Conservation (phyloP, 2,888 invertebrate genomes). For the Nomada lathburiana region DNA sequence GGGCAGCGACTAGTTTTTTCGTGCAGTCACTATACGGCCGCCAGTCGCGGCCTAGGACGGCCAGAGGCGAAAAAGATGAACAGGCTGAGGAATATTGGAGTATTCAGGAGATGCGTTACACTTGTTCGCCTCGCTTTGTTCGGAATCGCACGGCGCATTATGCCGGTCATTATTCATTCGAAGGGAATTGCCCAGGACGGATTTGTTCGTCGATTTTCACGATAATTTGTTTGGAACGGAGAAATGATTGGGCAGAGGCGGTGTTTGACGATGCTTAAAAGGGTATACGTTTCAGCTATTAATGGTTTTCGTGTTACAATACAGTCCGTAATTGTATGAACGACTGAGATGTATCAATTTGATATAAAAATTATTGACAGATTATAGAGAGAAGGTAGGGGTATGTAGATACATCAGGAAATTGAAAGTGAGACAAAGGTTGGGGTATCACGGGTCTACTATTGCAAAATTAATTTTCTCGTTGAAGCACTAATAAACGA, state of each 20-base stretch:
- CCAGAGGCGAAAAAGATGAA: conserved; percentile 17
- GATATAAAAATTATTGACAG: too few species aligned
- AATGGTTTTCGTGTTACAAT: too few species aligned
- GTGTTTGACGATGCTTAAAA: neutral
- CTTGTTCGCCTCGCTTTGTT: conserved; percentile 71
- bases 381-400: too few species aligned
- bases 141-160: conserved; percentile 63
- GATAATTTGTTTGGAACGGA: neutral
- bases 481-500: conserved; percentile 3
- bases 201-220: conserved; percentile 38
- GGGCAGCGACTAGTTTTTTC: conserved; percentile 59
- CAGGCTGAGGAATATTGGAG: conserved; percentile 48
- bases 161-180: conserved; percentile 68
- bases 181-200: conserved; percentile 64
- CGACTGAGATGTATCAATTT: too few species aligned
- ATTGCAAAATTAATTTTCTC: conserved; percentile 21
- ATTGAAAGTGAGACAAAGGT: conserved; percentile 6
- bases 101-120: conserved; percentile 72
- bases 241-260: conserved; percentile 25
- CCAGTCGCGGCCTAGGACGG: conserved; percentile 21
- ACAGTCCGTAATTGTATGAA: too few species aligned
- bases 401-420: neutral
- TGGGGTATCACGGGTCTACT: neutral
- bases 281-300: too few species aligned
- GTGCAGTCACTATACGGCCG: conserved; percentile 61